These are phyloP conservation scores for Eupleurogrammus muticus DNA, from an alignment of 2,797 vertebrate species.

Conservation along the genomic window DNA sequence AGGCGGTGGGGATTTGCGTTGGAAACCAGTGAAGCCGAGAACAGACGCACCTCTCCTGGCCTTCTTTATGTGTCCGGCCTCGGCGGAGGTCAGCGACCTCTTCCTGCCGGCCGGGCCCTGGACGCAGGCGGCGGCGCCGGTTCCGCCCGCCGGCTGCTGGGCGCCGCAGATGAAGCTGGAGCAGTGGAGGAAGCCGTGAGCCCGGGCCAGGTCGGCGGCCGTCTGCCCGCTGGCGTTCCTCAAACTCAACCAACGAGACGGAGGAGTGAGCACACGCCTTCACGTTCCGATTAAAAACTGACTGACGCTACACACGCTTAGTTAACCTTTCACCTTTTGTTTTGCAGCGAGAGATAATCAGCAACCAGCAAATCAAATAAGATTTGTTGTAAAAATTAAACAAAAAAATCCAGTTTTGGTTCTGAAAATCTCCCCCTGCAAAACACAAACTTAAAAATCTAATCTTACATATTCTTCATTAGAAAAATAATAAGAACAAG, in stretches of 20 bases:
- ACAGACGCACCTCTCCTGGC: conserved; percentile 83
- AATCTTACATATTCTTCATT: too few species aligned
- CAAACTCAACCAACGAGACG: conserved; percentile 87
- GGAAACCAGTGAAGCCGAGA: too few species aligned
- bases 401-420: not conserved
- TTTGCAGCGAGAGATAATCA: conserved; percentile 50
- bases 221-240: conserved; percentile 95
- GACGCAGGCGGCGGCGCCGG: conserved; percentile 70
- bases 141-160: conserved; percentile 85
- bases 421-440: not conserved
- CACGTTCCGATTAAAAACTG: conserved; percentile 23
- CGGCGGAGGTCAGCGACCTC: conserved; percentile 85
- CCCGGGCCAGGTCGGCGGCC: conserved; percentile 93
- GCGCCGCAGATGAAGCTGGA: conserved; percentile 90
- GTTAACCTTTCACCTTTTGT: not conserved
- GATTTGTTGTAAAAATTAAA: not conserved
- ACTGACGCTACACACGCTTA: not conserved
- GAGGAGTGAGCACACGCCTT: conserved; percentile 67
- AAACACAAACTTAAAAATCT: not conserved
- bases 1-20: too few species aligned
- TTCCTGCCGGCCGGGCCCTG: conserved; percentile 82
- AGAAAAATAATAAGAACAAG: too few species aligned
- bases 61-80: conserved; percentile 87
- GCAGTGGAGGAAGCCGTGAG: conserved; percentile 94
- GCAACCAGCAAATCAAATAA: not conserved